A percentile compares a stretch with the other conserved stretches of the same genome.
Evolutionary conservation across 2,113 vertebrate species (phyloP).

Genomic region (Peucedramus taeniatus): DNA sequence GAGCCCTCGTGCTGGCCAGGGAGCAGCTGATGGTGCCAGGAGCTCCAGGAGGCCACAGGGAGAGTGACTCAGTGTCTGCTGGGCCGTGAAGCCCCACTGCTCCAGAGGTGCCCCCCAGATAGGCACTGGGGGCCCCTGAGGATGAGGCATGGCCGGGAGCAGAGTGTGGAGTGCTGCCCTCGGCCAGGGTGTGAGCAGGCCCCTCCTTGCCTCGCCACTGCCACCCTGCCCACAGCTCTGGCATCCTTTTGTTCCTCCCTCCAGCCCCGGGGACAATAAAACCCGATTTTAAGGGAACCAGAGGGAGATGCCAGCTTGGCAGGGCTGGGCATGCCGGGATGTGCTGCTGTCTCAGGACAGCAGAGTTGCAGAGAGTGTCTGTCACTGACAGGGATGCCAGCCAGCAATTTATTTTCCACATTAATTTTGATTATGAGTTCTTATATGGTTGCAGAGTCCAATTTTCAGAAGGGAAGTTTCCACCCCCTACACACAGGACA

Average conservation of each 20-base stretch:
- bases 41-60: neutral
- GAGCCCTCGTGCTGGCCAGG: neutral
- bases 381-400: neutral
- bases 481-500: neutral
- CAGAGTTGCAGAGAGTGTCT: neutral
- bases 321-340: neutral
- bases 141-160: neutral
- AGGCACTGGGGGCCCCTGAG: neutral
- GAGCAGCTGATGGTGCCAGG: neutral
- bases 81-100: neutral
- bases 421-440: slow-evolving; percentile 22
- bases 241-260: slow-evolving; percentile 56
- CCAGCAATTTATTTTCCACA: slow-evolving; percentile 63
- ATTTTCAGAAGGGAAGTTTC: slow-evolving; percentile 45
- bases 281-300: neutral
- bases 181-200: fast-evolving
- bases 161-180: neutral
- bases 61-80: neutral
- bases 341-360: neutral
- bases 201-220: neutral
- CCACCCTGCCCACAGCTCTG: slow-evolving; percentile 23
- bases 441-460: neutral
- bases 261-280: neutral
- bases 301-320: neutral
- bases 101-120: fast-evolving